These are phyloP conservation scores for Trilocha varians DNA, from an alignment of 2,888 invertebrate species.

Conservation along the genomic window DNA sequence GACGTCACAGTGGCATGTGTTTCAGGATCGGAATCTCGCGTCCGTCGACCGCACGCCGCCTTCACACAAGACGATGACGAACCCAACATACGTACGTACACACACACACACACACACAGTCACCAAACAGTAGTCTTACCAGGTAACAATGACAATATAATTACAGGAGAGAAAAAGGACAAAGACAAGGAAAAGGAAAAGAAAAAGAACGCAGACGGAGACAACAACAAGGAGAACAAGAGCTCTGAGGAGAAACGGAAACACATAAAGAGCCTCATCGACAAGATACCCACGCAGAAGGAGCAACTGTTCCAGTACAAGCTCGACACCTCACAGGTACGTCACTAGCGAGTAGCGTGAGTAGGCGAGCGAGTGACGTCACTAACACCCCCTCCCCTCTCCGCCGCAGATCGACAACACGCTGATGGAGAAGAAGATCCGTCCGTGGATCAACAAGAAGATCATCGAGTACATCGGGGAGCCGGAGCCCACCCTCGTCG, in stretches of 20 bases:
- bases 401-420: constrained; percentile 75
- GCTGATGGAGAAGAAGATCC: constrained; percentile 95
- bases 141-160: background rate
- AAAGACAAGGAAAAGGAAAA: constrained; percentile 32
- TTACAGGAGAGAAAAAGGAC: constrained; percentile 33
- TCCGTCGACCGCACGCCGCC: constrained; percentile 39
- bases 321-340: constrained; percentile 84
- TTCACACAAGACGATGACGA: constrained; percentile 23
- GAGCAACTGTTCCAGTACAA: constrained; percentile 95
- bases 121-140: constrained; percentile 6
- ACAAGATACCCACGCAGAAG: constrained; percentile 98
- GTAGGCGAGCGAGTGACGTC: background rate
- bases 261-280: constrained; percentile 97
- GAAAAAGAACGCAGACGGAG: constrained; percentile 78
- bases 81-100: constrained; percentile 5
- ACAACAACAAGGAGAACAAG: constrained; percentile 69
- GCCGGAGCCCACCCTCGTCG: constrained; percentile 98
- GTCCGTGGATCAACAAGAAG: constrained; percentile 99
- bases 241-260: constrained; percentile 95
- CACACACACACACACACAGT: constrained; percentile 12
- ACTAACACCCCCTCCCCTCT: background rate
- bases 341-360: background rate
- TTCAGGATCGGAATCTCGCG: constrained; percentile 15
- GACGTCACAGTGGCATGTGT: background rate
- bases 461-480: constrained; percentile 99